Conservation (phyloP, 1,140 invertebrate species). For the Colletes latitarsis region DNA sequence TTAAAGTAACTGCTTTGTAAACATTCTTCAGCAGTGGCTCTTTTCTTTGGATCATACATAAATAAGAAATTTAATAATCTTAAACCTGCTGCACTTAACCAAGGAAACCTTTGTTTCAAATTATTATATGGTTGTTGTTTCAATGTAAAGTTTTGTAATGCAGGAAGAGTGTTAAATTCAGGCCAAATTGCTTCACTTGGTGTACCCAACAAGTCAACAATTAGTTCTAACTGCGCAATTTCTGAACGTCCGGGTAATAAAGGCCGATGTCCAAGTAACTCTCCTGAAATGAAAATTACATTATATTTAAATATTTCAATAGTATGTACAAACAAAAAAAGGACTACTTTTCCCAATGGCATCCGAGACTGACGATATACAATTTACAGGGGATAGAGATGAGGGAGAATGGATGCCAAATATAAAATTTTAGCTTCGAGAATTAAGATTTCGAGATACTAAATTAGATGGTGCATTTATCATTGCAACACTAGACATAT, state of each 20-base stretch:
- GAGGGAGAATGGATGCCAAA: too few relatives aligned
- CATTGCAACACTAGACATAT: too few relatives aligned
- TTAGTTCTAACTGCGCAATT: slow-evolving; percentile 95
- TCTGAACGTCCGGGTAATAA: slow-evolving; percentile 95
- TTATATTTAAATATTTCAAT: slow-evolving; percentile 9
- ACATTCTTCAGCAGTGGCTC: slow-evolving; percentile 97
- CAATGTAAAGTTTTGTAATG: slow-evolving; percentile 93
- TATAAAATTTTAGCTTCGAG: too few relatives aligned
- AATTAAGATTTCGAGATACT: too few relatives aligned
- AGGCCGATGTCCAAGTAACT: slow-evolving; percentile 94
- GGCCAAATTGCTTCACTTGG: slow-evolving; percentile 98
- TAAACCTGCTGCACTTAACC: slow-evolving; percentile 94
- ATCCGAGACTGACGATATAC: too few relatives aligned
- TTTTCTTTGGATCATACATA: slow-evolving; percentile 97
- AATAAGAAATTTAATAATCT: slow-evolving; percentile 96
- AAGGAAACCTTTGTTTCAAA: slow-evolving; percentile 95
- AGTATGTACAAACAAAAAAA: background rate
- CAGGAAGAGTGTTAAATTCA: slow-evolving; percentile 91
- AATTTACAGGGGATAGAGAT: too few relatives aligned
- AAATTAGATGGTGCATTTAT: too few relatives aligned
- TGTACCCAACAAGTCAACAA: slow-evolving; percentile 96
- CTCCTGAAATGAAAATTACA: slow-evolving; percentile 78
- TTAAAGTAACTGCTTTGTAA: slow-evolving; percentile 97
- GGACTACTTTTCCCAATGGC: too few relatives aligned
- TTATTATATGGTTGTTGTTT: slow-evolving; percentile 98